A percentile compares a stretch with the other conserved stretches of the same genome.
phyloP scores from a whole-genome alignment of 2,888 invertebrate genomes.

The Hyalella azteca region DNA sequence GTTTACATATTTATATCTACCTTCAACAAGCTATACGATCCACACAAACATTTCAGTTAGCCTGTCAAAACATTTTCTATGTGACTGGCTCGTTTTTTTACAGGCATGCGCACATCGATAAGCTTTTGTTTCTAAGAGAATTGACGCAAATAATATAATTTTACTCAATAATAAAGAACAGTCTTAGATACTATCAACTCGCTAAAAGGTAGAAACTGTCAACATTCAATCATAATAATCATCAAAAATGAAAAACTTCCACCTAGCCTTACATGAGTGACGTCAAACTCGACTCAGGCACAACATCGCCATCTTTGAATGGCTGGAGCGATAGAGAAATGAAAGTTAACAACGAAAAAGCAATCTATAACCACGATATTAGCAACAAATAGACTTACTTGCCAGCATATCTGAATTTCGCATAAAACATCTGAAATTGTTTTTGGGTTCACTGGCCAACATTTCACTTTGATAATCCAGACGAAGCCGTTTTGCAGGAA shows the following conservation, averaged over 20 bases:
- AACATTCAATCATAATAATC: too few species aligned
- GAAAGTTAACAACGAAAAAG: neutral
- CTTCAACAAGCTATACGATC: too few species aligned
- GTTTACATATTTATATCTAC: too few species aligned
- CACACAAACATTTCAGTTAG: conserved; percentile 5
- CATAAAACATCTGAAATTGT: conserved; percentile 51
- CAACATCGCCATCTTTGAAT: conserved; percentile 3
- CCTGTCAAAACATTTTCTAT: neutral
- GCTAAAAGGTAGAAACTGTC: too few species aligned
- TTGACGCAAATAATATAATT: too few species aligned
- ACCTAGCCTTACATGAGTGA: too few species aligned
- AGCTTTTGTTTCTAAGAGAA: neutral
- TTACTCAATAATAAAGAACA: too few species aligned
- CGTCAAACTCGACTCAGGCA: neutral
- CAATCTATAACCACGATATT: neutral
- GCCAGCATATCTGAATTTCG: conserved; percentile 50
- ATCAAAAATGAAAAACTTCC: too few species aligned
- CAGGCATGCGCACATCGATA: neutral
- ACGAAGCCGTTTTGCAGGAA: conserved; percentile 57
- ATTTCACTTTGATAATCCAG: conserved; percentile 54
- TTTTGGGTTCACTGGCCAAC: conserved; percentile 44
- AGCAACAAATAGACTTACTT: neutral
- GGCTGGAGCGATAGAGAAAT: neutral
- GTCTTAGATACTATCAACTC: too few species aligned
- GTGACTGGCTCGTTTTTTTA: too few species aligned